phyloP scores from a whole-genome alignment of 2,888 invertebrate species.

The Amphimallon solstitiale region DNA sequence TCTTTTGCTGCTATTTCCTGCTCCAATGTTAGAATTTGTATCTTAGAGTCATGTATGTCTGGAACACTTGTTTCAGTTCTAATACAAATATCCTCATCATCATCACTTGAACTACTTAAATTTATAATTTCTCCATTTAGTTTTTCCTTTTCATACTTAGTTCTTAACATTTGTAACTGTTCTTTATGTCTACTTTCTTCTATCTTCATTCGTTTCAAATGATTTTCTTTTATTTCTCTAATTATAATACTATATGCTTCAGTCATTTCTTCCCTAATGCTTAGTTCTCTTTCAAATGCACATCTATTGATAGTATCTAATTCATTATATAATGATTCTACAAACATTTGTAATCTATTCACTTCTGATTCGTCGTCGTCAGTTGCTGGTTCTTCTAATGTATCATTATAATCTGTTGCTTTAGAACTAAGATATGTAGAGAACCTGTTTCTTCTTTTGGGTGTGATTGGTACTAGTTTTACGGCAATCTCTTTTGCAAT shows the following conservation, averaged over 20 bases:
- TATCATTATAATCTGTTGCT: not conserved
- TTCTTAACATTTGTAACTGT: too few relatives aligned
- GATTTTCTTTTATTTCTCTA: not conserved
- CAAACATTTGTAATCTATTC: not conserved
- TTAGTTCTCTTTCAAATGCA: not conserved
- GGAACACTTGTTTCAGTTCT: too few relatives aligned
- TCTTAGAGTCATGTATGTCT: too few relatives aligned
- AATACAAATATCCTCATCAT: too few relatives aligned
- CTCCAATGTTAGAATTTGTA: too few relatives aligned
- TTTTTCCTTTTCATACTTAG: too few relatives aligned
- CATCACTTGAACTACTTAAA: too few relatives aligned
- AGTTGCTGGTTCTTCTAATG: not conserved
- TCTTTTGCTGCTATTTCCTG: too few relatives aligned
- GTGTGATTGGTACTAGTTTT: conserved; percentile 39
- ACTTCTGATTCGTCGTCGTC: conserved; percentile 2
- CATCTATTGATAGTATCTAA: not conserved
- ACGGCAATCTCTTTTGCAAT: conserved; percentile 72
- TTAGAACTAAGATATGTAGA: not conserved
- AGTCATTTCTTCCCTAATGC: not conserved
- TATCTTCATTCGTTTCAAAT: not conserved
- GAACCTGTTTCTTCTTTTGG: not conserved
- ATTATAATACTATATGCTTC: not conserved
- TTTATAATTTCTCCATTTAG: too few relatives aligned
- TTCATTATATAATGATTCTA: conserved; percentile 11
- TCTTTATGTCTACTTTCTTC: not conserved